phyloP scores from a whole-genome alignment of 2,888 invertebrate genomes.

The Hedya salicella region DNA sequence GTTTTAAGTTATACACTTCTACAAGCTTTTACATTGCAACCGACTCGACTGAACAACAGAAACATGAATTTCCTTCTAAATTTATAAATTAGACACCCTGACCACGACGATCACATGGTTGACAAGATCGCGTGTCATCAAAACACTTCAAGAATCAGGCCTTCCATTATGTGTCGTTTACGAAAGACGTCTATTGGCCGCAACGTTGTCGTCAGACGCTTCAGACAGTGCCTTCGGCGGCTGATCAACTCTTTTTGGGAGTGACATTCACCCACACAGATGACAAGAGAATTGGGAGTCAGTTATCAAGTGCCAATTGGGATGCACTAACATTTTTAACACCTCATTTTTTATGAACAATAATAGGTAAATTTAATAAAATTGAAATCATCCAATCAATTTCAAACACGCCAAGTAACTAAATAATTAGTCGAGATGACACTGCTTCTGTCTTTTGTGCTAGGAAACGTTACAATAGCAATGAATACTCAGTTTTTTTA shows the following conservation, averaged over 20 bases:
- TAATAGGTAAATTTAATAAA: too few relatives aligned
- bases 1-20: conserved; percentile 18
- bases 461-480: too few relatives aligned
- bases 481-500: too few relatives aligned
- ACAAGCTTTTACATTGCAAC: conserved; percentile 4
- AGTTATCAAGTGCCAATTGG: not conserved
- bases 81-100: not conserved
- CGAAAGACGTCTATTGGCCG: not conserved
- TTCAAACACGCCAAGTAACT: too few relatives aligned
- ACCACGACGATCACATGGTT: not conserved
- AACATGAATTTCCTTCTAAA: not conserved
- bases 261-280: not conserved
- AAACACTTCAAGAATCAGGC: not conserved
- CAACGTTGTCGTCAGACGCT: not conserved
- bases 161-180: not conserved
- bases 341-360: too few relatives aligned
- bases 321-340: too few relatives aligned
- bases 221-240: too few relatives aligned
- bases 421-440: too few relatives aligned
- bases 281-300: not conserved
- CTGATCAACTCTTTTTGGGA: not conserved
- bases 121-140: not conserved
- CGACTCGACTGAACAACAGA: not conserved
- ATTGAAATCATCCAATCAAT: too few relatives aligned
- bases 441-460: too few relatives aligned